Evolutionary conservation across 2,113 vertebrate genomes (phyloP), one percentile per base, ranked within the genome.

Genomic region (Prunella fulvescens): DNA sequence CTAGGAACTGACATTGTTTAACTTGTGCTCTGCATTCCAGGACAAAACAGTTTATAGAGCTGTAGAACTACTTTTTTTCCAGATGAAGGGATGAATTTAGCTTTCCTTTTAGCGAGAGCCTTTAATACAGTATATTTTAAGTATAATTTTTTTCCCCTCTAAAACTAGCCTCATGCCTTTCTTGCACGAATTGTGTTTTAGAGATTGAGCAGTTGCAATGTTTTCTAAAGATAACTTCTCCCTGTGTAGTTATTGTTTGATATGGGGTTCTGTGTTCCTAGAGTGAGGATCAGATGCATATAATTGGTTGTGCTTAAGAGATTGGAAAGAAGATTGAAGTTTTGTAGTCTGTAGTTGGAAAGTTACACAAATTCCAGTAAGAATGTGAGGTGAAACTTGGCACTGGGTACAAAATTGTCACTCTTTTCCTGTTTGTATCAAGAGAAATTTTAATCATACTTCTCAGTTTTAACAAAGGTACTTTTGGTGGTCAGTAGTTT

Each of bases 21-120:
- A 95, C 88, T 98, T 93, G 85, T 48, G 81, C 94, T 96, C 95
- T 86, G 74, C 29, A 8, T 97, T 97, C 93, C 84, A 93, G 93
- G 95, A 79, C 73, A 84, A 77, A 97, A 91, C 47, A 94, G 84
- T 96, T 96, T 93, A 93, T 79, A 84, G 61, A 93, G 67, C 29
- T 86, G 40, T 35, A 76, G 84, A 95, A 56, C 50, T 70, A 20
- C 1, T n/a, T 51, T 29, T 80, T 33, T 69, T 73, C 20, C 33
- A 9, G 9, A 13, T 60, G 33, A 56, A 78, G 33, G 19, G 14
- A 33, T 90, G n/a, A 88, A 79, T 79, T 89, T 81, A 81, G 35
- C 31, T 85, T 92, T 77, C 2, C 0, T 73, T 48, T 70, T 48
- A 39, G 5, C 2, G 4, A 64, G 23, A 33, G 11, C 15, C 77